Evolutionary conservation across 2,797 vertebrate species (phyloP).

Genomic region (Chaetodon trifasciatus): DNA sequence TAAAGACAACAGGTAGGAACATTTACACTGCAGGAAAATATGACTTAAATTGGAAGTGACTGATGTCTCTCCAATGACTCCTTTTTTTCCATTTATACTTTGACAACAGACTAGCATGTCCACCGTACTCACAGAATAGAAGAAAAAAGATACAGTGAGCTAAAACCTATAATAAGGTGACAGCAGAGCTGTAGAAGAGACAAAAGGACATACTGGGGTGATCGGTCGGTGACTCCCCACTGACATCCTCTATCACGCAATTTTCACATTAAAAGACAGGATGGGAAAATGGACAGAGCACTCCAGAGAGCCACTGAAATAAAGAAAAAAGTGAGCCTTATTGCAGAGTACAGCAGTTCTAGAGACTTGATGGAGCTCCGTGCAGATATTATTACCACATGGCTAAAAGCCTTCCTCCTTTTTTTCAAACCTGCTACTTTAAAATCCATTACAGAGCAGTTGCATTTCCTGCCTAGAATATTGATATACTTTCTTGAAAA

Average conservation of each 20-base stretch:
- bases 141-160: neutral
- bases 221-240: constrained; percentile 11
- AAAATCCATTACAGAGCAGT: constrained; percentile 62
- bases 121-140: neutral
- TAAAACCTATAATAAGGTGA: neutral
- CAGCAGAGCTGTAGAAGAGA: neutral
- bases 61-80: too few relatives aligned
- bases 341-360: constrained; percentile 50
- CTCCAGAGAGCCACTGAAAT: constrained; percentile 39
- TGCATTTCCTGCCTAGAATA: constrained; percentile 48
- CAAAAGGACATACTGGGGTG: constrained; percentile 1
- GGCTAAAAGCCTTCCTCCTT: constrained; percentile 55
- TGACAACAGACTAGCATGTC: too few relatives aligned
- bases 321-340: constrained; percentile 55
- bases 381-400: constrained; percentile 40
- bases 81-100: too few relatives aligned
- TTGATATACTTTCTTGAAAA: constrained; percentile 15
- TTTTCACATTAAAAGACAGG: constrained; percentile 51
- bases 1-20: neutral
- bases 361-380: constrained; percentile 35
- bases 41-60: neutral
- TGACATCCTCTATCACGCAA: constrained; percentile 39
- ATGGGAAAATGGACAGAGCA: constrained; percentile 45
- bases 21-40: neutral
- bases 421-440: constrained; percentile 55